phyloP scores from a whole-genome alignment of 1,140 invertebrate genomes.

The Panagrolaimus sp. region DNA sequence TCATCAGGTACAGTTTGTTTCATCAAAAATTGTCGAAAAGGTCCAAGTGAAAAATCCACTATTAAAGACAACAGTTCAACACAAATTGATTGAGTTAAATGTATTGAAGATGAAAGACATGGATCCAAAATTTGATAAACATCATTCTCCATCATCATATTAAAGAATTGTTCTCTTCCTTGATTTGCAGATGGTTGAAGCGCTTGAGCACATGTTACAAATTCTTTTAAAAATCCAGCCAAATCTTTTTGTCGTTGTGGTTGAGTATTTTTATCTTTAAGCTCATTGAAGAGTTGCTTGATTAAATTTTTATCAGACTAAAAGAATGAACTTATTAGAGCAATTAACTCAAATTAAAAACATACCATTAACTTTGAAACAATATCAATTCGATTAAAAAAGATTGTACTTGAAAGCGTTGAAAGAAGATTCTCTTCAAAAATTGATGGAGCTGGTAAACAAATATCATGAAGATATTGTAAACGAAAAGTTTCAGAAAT shows the following conservation, averaged over 20 bases:
- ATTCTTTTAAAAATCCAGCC: conserved; percentile 94
- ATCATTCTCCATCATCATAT: conserved; percentile 83
- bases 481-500: conserved; percentile 99
- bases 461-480: conserved; percentile 94
- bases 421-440: conserved; percentile 98
- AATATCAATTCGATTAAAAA: conserved; percentile 99
- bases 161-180: conserved; percentile 71
- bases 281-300: conserved; percentile 82
- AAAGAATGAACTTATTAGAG: conserved; percentile 42
- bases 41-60: conserved; percentile 93
- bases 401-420: conserved; percentile 93
- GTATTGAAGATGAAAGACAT: conserved; percentile 68
- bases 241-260: conserved; percentile 82
- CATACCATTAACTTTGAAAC: conserved; percentile 85
- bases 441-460: conserved; percentile 94
- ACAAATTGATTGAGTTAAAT: conserved; percentile 80
- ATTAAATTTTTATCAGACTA: conserved; percentile 93
- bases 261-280: conserved; percentile 79
- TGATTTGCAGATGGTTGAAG: conserved; percentile 66
- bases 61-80: conserved; percentile 97
- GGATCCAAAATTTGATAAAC: conserved; percentile 85
- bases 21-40: conserved; percentile 83
- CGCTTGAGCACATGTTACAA: conserved; percentile 77
- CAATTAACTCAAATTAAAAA: conserved; percentile 14
- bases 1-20: conserved; percentile 43